Percentiles rank a stretch among this genome's conserved stretches.
Evolutionary conservation across 1,140 invertebrate genomes (phyloP).

Genomic region (Solenopsis invicta): DNA sequence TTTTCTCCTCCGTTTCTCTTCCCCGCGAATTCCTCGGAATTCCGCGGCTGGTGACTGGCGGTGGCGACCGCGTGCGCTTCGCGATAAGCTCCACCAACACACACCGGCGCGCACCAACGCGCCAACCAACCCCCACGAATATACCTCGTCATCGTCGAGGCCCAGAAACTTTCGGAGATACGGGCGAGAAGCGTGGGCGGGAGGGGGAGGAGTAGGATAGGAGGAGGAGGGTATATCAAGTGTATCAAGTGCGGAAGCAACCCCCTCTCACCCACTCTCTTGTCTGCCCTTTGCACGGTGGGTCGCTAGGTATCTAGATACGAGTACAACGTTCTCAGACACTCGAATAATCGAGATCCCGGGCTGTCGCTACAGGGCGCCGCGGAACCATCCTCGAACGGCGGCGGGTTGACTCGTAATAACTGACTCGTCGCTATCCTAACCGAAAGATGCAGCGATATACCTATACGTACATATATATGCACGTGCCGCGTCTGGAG

Average conservation of each 20-base stretch:
- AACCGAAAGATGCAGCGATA: background rate
- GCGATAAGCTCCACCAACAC: conserved; percentile 81
- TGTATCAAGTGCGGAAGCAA: conserved; percentile 47
- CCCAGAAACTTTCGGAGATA: conserved; percentile 64
- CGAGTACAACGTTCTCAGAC: background rate
- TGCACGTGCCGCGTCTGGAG: background rate
- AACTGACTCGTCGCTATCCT: background rate
- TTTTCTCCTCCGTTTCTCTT: background rate
- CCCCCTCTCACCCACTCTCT: background rate
- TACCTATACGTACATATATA: background rate
- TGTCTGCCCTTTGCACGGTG: background rate
- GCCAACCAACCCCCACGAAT: conserved; percentile 40
- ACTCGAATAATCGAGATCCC: conserved; percentile 27
- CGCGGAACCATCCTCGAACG: background rate
- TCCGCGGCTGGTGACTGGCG: conserved; percentile 81
- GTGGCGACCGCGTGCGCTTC: conserved; percentile 84
- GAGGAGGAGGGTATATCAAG: conserved; percentile 5
- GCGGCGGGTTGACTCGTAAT: background rate
- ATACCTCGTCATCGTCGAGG: conserved; percentile 65
- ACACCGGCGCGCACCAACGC: conserved; percentile 26
- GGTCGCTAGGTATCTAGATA: conserved; percentile 30
- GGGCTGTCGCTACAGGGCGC: background rate
- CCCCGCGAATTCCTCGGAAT: conserved; percentile 72
- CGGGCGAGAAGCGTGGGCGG: background rate
- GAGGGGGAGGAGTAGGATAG: background rate